phyloP scores from a whole-genome alignment of 2,888 invertebrate species.

The Cephalotes varians region DNA sequence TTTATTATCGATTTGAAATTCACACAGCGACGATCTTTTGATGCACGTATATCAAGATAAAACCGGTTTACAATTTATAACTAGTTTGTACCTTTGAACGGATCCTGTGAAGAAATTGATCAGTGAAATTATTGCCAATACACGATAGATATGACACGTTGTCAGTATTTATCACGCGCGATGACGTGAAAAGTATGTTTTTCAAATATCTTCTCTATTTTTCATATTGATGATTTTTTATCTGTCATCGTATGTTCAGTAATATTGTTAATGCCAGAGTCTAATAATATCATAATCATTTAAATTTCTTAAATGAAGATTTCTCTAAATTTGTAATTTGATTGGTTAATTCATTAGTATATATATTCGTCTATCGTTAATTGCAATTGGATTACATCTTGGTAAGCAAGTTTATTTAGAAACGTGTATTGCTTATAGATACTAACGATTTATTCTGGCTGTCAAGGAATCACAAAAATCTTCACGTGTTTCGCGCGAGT shows the following conservation, averaged over 20 bases:
- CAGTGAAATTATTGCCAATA: background rate
- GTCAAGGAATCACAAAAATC: background rate
- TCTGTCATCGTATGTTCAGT: background rate
- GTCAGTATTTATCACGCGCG: background rate
- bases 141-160: background rate
- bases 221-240: background rate
- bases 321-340: background rate
- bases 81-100: background rate
- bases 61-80: background rate
- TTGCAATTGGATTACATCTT: background rate
- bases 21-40: background rate
- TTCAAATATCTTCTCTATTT: background rate
- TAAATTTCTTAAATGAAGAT: conserved; percentile 4
- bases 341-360: background rate
- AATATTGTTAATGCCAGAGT: background rate
- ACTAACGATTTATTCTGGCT: background rate
- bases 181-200: background rate
- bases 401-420: background rate
- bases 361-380: background rate
- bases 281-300: conserved; percentile 12
- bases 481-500: background rate
- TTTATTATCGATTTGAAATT: conserved; percentile 1
- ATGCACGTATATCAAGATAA: background rate
- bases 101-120: background rate
- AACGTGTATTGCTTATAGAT: background rate